A percentile compares a stretch with the other conserved stretches of the same genome.
These are phyloP conservation scores for Xestia rhomboidea DNA, from an alignment of 2,888 invertebrate genomes.

Conservation along the genomic window DNA sequence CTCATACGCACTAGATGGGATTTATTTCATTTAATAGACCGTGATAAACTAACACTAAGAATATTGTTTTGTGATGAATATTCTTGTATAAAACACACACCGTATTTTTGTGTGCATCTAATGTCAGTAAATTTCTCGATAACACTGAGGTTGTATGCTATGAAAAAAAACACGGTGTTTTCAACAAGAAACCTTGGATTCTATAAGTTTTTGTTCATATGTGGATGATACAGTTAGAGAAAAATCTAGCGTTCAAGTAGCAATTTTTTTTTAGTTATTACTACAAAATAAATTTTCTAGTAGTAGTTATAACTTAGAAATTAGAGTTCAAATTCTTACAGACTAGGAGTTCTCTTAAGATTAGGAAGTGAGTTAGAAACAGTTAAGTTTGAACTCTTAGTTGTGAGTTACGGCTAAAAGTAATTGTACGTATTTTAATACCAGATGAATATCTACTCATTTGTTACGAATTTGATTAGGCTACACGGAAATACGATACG, in stretches of 20 bases:
- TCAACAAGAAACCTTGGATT: not conserved
- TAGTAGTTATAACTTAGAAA: slow-evolving; percentile 39
- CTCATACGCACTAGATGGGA: not conserved
- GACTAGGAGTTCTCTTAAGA: slow-evolving; percentile 65
- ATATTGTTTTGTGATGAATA: not conserved
- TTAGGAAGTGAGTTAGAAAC: slow-evolving; percentile 62
- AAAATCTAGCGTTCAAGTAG: slow-evolving; percentile 16
- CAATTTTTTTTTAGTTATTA: not conserved
- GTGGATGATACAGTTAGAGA: slow-evolving; percentile 3
- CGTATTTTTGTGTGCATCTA: not conserved
- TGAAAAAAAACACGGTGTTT: not conserved
- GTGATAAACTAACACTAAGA: not conserved
- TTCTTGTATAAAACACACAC: not conserved
- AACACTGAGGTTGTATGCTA: not conserved
- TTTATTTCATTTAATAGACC: not conserved
- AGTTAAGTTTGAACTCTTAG: slow-evolving; percentile 19
- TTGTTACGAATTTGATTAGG: slow-evolving; percentile 9
- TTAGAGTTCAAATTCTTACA: slow-evolving; percentile 62
- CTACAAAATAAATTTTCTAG: slow-evolving; percentile 24
- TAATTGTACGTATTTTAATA: slow-evolving; percentile 38
- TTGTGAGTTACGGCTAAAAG: slow-evolving; percentile 18
- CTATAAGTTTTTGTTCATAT: not conserved
- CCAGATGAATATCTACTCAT: slow-evolving; percentile 21
- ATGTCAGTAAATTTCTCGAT: not conserved
- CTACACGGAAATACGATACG: not conserved